Evolutionary conservation across 1,140 invertebrate species (phyloP).

Genomic region (Brachystomella parvula): DNA sequence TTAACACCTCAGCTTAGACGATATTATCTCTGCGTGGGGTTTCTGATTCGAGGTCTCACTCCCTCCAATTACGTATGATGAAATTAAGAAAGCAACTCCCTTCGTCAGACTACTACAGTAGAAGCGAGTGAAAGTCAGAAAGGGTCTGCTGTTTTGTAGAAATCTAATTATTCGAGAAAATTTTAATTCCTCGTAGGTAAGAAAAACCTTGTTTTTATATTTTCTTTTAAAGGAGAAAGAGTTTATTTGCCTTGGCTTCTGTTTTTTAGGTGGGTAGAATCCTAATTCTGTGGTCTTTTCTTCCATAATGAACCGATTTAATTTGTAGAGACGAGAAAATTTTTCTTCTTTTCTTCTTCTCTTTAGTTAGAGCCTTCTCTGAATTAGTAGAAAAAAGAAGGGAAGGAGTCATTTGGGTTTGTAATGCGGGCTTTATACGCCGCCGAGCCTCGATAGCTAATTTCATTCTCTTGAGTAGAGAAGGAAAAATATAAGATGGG

Average conservation of each 20-base stretch:
- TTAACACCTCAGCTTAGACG: conserved; percentile 24
- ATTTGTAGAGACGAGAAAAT: conserved; percentile 37
- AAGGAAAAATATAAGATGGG: no score
- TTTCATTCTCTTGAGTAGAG: conserved; percentile 20
- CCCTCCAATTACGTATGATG: no score
- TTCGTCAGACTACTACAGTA: conserved; percentile 3
- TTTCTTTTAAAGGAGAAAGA: no score
- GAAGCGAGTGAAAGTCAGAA: neutral
- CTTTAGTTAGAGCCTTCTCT: neutral
- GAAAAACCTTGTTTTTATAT: no score
- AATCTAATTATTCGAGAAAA: no score
- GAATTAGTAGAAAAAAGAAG: conserved; percentile 9
- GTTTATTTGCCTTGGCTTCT: neutral
- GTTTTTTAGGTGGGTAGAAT: neutral
- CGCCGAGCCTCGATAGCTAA: conserved; percentile 27
- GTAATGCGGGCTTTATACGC: conserved; percentile 29
- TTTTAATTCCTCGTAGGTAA: no score
- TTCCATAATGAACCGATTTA: conserved; percentile 34
- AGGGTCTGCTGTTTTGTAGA: neutral
- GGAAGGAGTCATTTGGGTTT: conserved; percentile 29
- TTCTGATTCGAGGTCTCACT: conserved; percentile 5
- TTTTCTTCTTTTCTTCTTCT: conserved; percentile 22
- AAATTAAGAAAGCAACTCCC: conserved; percentile 17
- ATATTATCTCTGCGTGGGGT: conserved; percentile 10
- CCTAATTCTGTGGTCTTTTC: conserved; percentile 13